Evolutionary conservation across 2,113 vertebrate species (phyloP), one percentile per base, ranked within the genome.

Genomic region (Azemiops feae): DNA sequence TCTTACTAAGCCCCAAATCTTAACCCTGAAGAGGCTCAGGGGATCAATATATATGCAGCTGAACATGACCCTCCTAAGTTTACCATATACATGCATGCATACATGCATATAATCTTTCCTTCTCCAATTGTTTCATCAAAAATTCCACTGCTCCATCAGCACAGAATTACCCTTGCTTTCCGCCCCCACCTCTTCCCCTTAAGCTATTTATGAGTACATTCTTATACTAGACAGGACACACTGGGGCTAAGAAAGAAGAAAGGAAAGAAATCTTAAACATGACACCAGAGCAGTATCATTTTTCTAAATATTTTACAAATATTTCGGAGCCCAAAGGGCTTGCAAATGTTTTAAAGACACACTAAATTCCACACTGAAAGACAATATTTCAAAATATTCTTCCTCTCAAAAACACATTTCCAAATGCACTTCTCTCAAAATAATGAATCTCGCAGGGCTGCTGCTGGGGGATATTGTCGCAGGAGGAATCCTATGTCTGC

Each of bases 151-250:
- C 74, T 89, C 90, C 0, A 0, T 54, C 89, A 47, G 11, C 45
- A 93, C 93, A 89, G n/a, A 54, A 94, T 90, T 91, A 94, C 93
- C 9, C 1, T 0, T 0, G 87, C 96, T 96, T 96, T 96, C 95
- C 96, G 91, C 96, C 94, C 89, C 95, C 97, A 94, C 5, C 95
- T 22, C 96, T 50, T 95, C 0, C n/a, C 57, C 23, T 0, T 0
- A 50, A 92, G 96, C 94, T 97, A 95, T 96, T 97, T 96, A 95
- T 94, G 94, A 97, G 95, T 55, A 94, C 93, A 93, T 95, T 95
- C 93, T 89, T 91, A 91, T 94, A 92, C 89, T 50, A 74, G 55
- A 0, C 69, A 50, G 58, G 91, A 53, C 25, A 64, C 34, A 34
- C 27, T 95, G 95, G 0, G 93, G 92, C 94, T 96, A 30, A 52